Evolutionary conservation across 2,888 invertebrate genomes (phyloP), one percentile per base, ranked within the genome.

Genomic region (Calephelis perditalis): DNA sequence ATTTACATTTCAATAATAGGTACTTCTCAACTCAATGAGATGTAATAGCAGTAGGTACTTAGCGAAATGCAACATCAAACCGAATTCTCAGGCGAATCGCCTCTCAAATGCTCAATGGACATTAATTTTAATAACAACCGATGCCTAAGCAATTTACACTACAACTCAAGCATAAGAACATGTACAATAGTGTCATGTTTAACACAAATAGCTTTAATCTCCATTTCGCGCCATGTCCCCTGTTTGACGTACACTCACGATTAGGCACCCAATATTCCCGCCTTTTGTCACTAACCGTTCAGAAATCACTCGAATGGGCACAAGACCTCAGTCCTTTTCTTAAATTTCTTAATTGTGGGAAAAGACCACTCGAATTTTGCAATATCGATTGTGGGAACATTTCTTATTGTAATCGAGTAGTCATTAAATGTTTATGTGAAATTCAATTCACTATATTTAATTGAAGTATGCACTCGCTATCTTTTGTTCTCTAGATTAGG

Each of bases 181-280:
- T 65, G 66, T 71, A 84, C 82, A 86, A 85, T 71, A 73, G 72
- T 71, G 72, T 69, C 76, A 74, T 83, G 86, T 86, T 86, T 86
- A 79, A 73, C 77, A 81, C 82, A 86, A 86, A 87, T 84, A 87
- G 81, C 78, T 76, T 80, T 82, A 81, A 84, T 84, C 84, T 82
- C 71, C 65, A 72, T 74, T 76, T 79, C 77, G 73, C 75, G 65
- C 67, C 68, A 66, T 67, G 70, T 63, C 78, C 81, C 81, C 78
- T 79, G 82, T 81, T 82, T 83, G 77, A 74, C 77, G 76, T 75
- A 70, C 69, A 78, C 80, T 75, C 71, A 74, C 81, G 82, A 86
- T 81, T 84, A 76, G 75, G 76, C 85, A 81, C 77, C 78, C 77
- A 79, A 78, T 77, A 75, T 74, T 73, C 73, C 76, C 79, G 77